Evolutionary conservation across 2,888 invertebrate species (phyloP).

Genomic region (Orchesellides sinensis): DNA sequence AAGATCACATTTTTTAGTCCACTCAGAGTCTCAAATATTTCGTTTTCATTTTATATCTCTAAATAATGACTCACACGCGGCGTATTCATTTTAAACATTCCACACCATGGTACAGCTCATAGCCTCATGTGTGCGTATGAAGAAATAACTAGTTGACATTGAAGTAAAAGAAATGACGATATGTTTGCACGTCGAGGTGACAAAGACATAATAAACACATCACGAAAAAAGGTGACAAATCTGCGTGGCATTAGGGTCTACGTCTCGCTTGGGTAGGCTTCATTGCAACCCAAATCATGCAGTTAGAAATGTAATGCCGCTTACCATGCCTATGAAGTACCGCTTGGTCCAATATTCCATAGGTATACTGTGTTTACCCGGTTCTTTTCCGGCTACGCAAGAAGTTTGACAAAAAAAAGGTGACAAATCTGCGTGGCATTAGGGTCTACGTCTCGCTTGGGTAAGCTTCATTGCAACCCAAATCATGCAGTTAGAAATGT

Average conservation of each 20-base stretch:
- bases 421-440: conserved; percentile 48
- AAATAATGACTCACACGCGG: neutral
- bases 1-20: neutral
- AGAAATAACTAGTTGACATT: too few species aligned
- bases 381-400: too few species aligned
- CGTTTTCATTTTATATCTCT: neutral
- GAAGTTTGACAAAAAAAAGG: too few species aligned
- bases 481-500: too few species aligned
- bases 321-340: too few species aligned
- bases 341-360: too few species aligned
- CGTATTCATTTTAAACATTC: neutral
- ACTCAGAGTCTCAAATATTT: neutral
- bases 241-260: conserved; percentile 22
- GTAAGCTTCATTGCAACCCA: conserved; percentile 43
- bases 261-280: conserved; percentile 39
- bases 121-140: too few species aligned
- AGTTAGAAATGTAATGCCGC: too few species aligned
- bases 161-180: too few species aligned
- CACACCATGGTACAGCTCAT: neutral
- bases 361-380: too few species aligned
- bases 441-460: conserved; percentile 20
- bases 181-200: conserved; percentile 41
- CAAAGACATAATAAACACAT: conserved; percentile 50
- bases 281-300: conserved; percentile 47
- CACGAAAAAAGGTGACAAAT: conserved; percentile 50